Percentiles rank a stretch among this genome's conserved stretches.
Evolutionary conservation across 2,113 vertebrate genomes (phyloP).

Genomic region (Candoia aspera): DNA sequence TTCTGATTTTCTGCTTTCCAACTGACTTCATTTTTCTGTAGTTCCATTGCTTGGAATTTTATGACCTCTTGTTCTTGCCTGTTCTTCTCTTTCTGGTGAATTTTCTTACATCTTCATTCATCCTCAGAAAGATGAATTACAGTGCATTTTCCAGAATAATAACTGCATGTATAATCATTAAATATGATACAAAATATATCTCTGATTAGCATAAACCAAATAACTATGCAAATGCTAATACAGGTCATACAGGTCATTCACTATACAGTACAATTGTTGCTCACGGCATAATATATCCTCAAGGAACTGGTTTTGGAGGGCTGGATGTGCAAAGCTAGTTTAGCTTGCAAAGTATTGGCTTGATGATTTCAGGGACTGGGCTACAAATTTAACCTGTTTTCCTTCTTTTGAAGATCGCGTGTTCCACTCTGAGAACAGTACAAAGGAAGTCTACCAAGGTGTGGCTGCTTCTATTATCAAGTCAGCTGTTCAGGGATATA

Average conservation of each 20-base stretch:
- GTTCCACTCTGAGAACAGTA: conserved; percentile 84
- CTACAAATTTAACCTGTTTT: not conserved
- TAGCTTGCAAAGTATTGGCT: not conserved
- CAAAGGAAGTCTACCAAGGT: conserved; percentile 84
- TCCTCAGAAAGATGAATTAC: not conserved
- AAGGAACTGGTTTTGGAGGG: no score
- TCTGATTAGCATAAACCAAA: not conserved
- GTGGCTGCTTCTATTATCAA: conserved; percentile 90
- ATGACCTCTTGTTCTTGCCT: not conserved
- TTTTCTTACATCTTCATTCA: not conserved
- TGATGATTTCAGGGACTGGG: not conserved
- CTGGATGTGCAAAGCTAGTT: not conserved
- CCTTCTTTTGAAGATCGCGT: conserved; percentile 81
- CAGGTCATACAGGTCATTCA: not conserved
- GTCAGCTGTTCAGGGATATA: conserved; percentile 91
- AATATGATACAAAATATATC: not conserved
- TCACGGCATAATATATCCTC: not conserved
- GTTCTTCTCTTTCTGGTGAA: not conserved
- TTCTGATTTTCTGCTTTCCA: not conserved
- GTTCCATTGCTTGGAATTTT: not conserved
- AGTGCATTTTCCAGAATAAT: not conserved
- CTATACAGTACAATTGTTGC: not conserved
- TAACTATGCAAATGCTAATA: not conserved
- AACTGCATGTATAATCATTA: not conserved
- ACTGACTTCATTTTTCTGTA: not conserved